Evolutionary conservation across 2,888 invertebrate genomes (phyloP), one percentile per base, ranked within the genome.

Genomic region (Apamea crenata): DNA sequence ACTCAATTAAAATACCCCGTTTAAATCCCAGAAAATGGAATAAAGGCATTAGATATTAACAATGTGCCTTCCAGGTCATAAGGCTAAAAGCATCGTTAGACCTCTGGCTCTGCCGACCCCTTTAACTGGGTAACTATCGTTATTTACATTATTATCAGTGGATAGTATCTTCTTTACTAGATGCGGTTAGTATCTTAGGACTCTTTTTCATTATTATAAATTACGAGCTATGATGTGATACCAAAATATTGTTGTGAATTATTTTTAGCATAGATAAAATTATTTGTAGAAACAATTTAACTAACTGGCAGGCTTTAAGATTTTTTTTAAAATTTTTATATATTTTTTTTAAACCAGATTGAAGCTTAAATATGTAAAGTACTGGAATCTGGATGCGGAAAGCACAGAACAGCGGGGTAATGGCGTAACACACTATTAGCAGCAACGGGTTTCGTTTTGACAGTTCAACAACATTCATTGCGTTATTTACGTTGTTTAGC

Each of bases 61-160:
- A n/a, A 65, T 77, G 50, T 47, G 32, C 71, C 68, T 72, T 44
- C 50, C 56, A 75, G 72, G 75, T 65, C 75, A 65, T 68, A 69
- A 56, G 84, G 79, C 80, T 80, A 78, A 86, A 74, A 86, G 82
- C 87, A 44, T 82, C 69, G 59, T 79, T 81, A 77, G 72, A 72
- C 63, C 61, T 80, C 66, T 8, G 29, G 18, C 72, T 47, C 63
- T 78, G 50, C 65, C 29, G 29, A 69, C 69, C 83, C 63, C 50
- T 14, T 82, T 63, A 77, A 32, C 18, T 50, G 50, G 18, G 50
- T 50, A 50, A 25, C 72, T 44, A 53, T 76, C 32, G 61, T 63
- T 77, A 72, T 82, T 68, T 72, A 77, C 21, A 59, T 50, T 59
- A 72, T 72, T 71, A 82, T 67, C 50, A 32, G 40, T 56, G 56